These are phyloP conservation scores for Brachionus sp. DNA, from an alignment of 1,140 invertebrate genomes.

Conservation along the genomic window DNA sequence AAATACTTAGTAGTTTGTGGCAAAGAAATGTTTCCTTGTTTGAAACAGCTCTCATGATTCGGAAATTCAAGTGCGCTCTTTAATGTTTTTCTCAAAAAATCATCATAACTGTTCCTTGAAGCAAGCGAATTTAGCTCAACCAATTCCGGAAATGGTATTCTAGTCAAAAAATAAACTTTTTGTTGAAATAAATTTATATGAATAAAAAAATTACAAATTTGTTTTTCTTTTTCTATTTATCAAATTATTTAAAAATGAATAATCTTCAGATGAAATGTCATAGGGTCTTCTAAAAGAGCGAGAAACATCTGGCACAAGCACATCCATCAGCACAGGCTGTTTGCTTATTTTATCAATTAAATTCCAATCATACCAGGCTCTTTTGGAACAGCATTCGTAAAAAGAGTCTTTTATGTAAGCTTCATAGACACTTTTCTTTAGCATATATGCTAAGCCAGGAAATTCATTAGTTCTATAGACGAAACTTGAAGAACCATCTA, in stretches of 20 bases:
- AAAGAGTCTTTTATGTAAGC: slow-evolving; percentile 48
- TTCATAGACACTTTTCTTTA: slow-evolving; percentile 50
- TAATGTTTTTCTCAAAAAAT: slow-evolving; percentile 24
- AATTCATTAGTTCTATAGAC: slow-evolving; percentile 55
- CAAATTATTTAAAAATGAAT: slow-evolving; percentile 46
- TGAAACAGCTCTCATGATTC: not conserved
- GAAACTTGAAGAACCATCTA: slow-evolving; percentile 50
- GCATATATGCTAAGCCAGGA: slow-evolving; percentile 54
- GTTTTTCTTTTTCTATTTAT: slow-evolving; percentile 51
- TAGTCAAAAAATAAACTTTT: not conserved
- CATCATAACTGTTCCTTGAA: not conserved
- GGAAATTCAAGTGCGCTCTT: not conserved
- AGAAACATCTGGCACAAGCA: slow-evolving; percentile 55
- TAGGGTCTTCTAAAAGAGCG: slow-evolving; percentile 52
- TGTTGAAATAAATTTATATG: not conserved
- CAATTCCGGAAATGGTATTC: not conserved
- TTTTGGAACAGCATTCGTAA: slow-evolving; percentile 50
- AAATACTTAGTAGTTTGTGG: not conserved
- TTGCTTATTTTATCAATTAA: slow-evolving; percentile 39
- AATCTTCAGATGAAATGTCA: slow-evolving; percentile 46
- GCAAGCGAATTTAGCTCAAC: not conserved
- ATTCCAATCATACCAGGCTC: slow-evolving; percentile 53
- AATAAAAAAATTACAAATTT: slow-evolving; percentile 51
- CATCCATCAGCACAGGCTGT: slow-evolving; percentile 47
- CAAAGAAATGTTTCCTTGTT: not conserved